phyloP scores from a whole-genome alignment of 2,888 invertebrate genomes.

The Ennomos fuscantarius region DNA sequence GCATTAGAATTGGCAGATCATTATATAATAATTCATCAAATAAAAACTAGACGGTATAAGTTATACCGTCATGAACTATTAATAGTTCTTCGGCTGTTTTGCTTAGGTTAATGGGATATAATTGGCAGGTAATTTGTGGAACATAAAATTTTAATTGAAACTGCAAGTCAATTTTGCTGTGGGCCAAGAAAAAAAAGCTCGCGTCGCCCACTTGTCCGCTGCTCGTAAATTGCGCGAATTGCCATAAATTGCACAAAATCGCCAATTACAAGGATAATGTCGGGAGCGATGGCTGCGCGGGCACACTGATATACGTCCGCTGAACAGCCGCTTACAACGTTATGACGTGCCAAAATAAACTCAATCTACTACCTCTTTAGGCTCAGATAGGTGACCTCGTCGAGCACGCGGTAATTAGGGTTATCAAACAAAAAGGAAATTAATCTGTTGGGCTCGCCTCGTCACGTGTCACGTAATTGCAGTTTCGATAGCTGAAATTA shows the following conservation, averaged over 20 bases:
- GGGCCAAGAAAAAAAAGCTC: conserved; percentile 53
- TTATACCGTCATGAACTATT: too few relatives aligned
- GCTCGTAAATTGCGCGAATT: conserved; percentile 80
- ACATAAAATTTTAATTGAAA: conserved; percentile 81
- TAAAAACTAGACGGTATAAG: conserved; percentile 49
- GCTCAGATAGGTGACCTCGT: conserved; percentile 49
- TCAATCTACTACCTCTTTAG: conserved; percentile 54
- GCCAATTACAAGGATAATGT: conserved; percentile 79
- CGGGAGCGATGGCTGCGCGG: conserved; percentile 56
- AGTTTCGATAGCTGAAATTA: conserved; percentile 46
- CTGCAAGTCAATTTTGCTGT: conserved; percentile 65
- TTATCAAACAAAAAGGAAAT: conserved; percentile 52
- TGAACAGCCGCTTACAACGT: conserved; percentile 24
- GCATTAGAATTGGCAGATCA: conserved; percentile 40
- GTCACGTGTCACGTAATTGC: conserved; percentile 56
- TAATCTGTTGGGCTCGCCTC: conserved; percentile 48
- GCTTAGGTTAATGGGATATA: conserved; percentile 71
- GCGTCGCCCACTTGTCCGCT: conserved; percentile 79
- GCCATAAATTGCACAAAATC: conserved; percentile 83
- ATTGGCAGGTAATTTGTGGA: conserved; percentile 77
- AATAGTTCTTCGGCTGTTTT: conserved; percentile 55
- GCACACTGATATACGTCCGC: conserved; percentile 47
- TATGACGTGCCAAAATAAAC: conserved; percentile 67
- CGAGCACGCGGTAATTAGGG: conserved; percentile 52
- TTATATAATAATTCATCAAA: conserved; percentile 38